Conservation (phyloP, 2,113 vertebrate genomes). For the Sus scrofa region DNA sequence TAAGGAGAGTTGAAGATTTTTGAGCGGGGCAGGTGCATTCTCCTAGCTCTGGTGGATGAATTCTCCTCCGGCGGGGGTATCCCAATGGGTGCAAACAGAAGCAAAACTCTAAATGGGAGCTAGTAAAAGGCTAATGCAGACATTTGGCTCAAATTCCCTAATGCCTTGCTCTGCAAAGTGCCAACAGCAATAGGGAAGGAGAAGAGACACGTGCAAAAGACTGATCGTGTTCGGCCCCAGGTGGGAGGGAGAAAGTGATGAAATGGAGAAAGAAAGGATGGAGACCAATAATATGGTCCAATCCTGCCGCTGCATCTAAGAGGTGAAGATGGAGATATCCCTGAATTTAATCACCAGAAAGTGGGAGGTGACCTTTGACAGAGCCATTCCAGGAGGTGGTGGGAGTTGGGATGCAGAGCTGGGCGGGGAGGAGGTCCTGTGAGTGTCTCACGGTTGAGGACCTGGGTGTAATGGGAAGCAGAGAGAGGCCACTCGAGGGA, state of each 20-base stretch:
- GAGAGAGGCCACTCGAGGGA: no score
- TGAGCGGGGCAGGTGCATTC: not conserved
- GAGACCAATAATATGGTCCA: not conserved
- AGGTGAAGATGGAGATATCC: not conserved
- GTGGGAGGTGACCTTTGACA: not conserved
- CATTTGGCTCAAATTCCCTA: not conserved
- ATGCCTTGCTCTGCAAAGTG: not conserved
- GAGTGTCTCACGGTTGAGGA: not conserved
- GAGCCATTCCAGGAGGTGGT: not conserved
- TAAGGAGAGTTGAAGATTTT: not conserved
- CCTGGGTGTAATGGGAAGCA: not conserved
- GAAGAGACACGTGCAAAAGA: not conserved
- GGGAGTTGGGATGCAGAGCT: not conserved
- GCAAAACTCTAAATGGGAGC: not conserved
- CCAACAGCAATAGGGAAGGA: not conserved
- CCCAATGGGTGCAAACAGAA: not conserved
- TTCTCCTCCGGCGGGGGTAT: not conserved
- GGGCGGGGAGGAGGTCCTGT: fast-evolving
- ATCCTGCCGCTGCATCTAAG: not conserved
- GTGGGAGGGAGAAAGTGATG: not conserved
- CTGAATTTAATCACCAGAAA: not conserved
- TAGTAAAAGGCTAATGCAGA: not conserved
- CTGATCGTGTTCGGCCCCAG: not conserved
- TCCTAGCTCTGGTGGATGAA: not conserved
- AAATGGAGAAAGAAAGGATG: not conserved